phyloP scores from a whole-genome alignment of 1,140 invertebrate species.

The Habropoda laboriosa region DNA sequence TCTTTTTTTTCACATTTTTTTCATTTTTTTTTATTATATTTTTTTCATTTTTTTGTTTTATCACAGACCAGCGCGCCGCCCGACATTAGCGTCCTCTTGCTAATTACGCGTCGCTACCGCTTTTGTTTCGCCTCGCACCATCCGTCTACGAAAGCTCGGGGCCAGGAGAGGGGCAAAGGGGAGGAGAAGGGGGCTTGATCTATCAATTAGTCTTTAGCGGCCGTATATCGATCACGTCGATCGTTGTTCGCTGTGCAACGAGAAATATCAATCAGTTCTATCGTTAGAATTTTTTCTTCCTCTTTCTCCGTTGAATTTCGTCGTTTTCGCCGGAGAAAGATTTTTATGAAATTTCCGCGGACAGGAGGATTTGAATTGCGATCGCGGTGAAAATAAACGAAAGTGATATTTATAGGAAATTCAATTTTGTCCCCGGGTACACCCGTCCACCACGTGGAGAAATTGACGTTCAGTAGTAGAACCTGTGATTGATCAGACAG shows the following conservation, averaged over 20 bases:
- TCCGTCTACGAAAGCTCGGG: conserved; percentile 38
- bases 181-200: conserved; percentile 7
- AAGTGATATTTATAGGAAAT: not conserved
- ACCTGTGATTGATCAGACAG: not conserved
- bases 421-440: too few relatives aligned
- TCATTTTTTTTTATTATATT: conserved; percentile 26
- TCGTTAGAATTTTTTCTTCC: not conserved
- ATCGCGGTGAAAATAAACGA: fast-evolving
- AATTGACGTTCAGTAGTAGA: not conserved
- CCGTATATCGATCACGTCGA: conserved; percentile 14
- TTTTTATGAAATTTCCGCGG: too few relatives aligned
- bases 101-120: conserved; percentile 47
- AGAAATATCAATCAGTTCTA: not conserved
- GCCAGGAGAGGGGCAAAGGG: conserved; percentile 7
- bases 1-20: conserved; percentile 37
- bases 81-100: conserved; percentile 34
- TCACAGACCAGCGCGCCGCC: conserved; percentile 61
- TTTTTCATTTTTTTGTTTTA: conserved; percentile 42
- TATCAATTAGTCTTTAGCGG: not conserved
- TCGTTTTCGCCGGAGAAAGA: too few relatives aligned
- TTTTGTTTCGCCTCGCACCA: conserved; percentile 28
- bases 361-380: not conserved
- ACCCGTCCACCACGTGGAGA: not conserved
- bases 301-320: not conserved
- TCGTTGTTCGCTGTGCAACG: not conserved